Conservation (phyloP, 2,797 vertebrate genomes). For the Eleutherodactylus coqui region DNA sequence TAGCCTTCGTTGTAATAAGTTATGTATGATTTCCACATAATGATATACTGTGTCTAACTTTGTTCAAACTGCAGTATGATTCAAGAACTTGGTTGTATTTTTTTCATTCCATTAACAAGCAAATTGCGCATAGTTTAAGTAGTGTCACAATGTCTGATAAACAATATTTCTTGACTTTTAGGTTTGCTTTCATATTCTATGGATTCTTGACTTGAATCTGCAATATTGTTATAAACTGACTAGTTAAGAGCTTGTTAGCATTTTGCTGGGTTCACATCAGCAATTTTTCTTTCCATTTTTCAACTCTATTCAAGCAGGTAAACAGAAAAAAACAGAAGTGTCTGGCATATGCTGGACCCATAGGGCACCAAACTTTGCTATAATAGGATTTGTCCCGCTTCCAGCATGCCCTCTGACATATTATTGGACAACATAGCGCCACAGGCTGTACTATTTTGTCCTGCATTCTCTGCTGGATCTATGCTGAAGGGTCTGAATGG, state of each 20-base stretch:
- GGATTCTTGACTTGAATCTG: neutral
- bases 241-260: neutral
- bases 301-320: too few relatives aligned
- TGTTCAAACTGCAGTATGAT: neutral
- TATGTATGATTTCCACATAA: neutral
- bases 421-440: too few relatives aligned
- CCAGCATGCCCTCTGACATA: too few relatives aligned
- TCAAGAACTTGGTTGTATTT: neutral
- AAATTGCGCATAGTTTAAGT: neutral
- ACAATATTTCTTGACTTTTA: neutral
- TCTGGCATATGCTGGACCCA: too few relatives aligned
- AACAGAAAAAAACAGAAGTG: too few relatives aligned
- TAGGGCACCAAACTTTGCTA: too few relatives aligned
- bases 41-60: neutral
- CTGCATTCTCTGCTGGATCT: too few relatives aligned
- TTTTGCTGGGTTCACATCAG: neutral
- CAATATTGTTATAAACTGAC: neutral
- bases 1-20: too few relatives aligned
- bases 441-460: too few relatives aligned
- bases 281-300: too few relatives aligned
- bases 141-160: neutral
- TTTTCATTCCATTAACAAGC: neutral
- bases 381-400: too few relatives aligned
- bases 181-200: neutral
- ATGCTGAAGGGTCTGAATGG: too few relatives aligned